These are phyloP conservation scores for Solea senegalensis DNA, from an alignment of 2,113 vertebrate species.

Conservation along the genomic window DNA sequence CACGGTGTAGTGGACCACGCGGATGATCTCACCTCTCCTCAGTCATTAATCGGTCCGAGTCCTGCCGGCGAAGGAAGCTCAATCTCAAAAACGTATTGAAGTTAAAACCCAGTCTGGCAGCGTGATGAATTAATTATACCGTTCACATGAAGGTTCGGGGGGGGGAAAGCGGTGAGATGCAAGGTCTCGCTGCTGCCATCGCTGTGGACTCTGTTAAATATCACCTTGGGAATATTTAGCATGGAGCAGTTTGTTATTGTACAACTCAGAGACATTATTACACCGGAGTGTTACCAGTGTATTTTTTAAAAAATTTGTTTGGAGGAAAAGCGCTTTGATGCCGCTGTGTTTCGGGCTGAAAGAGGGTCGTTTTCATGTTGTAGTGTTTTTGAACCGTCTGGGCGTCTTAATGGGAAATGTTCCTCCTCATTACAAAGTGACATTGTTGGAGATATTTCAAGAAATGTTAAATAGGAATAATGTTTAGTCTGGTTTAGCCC, in stretches of 20 bases:
- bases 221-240: slow-evolving; percentile 41
- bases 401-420: not conserved
- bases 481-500: not conserved
- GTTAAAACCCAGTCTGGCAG: slow-evolving; percentile 61
- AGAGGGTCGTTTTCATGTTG: not conserved
- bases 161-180: slow-evolving; percentile 24
- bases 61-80: slow-evolving; percentile 51
- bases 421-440: not conserved
- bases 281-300: slow-evolving; percentile 4
- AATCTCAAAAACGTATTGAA: slow-evolving; percentile 68
- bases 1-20: slow-evolving; percentile 8
- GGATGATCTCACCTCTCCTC: slow-evolving; percentile 46
- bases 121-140: slow-evolving; percentile 73
- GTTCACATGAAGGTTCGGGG: slow-evolving; percentile 53
- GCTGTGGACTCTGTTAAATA: no score
- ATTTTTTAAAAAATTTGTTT: slow-evolving; percentile 12
- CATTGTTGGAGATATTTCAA: not conserved
- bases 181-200: no score
- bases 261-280: slow-evolving; percentile 15
- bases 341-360: not conserved
- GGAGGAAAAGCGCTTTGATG: slow-evolving; percentile 21
- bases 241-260: slow-evolving; percentile 11
- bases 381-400: slow-evolving; percentile 23
- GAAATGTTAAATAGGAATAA: not conserved
- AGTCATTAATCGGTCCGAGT: slow-evolving; percentile 67